phyloP scores from a whole-genome alignment of 64 coral and sea anemone genomes.

The Stylophora pistillata region DNA sequence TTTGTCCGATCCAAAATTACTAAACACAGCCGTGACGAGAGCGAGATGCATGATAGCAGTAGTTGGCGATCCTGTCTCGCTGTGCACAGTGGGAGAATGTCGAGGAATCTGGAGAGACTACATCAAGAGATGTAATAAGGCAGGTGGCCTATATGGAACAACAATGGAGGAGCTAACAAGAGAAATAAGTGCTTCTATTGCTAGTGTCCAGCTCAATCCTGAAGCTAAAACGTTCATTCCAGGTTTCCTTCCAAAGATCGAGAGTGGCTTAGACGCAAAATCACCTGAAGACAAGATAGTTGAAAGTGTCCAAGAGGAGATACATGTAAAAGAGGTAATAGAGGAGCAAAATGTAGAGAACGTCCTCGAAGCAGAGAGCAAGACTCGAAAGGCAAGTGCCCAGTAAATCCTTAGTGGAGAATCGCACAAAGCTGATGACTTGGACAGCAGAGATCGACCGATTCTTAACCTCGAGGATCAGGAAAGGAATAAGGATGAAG shows the following conservation, averaged over 20 bases:
- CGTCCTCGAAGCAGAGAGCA: too few relatives aligned
- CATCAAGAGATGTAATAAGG: slow-evolving; percentile 57
- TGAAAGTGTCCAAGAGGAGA: not conserved
- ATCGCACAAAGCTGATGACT: not conserved
- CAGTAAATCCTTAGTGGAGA: not conserved
- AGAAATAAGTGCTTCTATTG: slow-evolving; percentile 31
- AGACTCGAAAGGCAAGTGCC: too few relatives aligned
- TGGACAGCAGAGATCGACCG: not conserved
- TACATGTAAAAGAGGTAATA: not conserved
- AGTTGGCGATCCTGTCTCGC: slow-evolving; percentile 76
- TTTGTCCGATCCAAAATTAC: slow-evolving; percentile 76
- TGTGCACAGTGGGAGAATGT: slow-evolving; percentile 76
- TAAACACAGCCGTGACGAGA: slow-evolving; percentile 78
- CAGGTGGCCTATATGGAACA: slow-evolving; percentile 35
- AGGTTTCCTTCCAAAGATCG: not conserved
- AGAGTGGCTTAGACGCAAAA: not conserved
- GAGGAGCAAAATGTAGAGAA: not conserved
- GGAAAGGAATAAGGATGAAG: not conserved
- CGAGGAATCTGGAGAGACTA: slow-evolving; percentile 62
- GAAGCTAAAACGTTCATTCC: slow-evolving; percentile 40
- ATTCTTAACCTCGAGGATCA: not conserved
- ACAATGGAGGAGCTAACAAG: slow-evolving; percentile 34
- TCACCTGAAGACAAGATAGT: not conserved
- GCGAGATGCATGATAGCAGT: slow-evolving; percentile 71
- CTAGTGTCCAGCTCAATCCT: slow-evolving; percentile 41